Evolutionary conservation across 2,888 invertebrate genomes (phyloP).

Genomic region (Nomada fabriciana): DNA sequence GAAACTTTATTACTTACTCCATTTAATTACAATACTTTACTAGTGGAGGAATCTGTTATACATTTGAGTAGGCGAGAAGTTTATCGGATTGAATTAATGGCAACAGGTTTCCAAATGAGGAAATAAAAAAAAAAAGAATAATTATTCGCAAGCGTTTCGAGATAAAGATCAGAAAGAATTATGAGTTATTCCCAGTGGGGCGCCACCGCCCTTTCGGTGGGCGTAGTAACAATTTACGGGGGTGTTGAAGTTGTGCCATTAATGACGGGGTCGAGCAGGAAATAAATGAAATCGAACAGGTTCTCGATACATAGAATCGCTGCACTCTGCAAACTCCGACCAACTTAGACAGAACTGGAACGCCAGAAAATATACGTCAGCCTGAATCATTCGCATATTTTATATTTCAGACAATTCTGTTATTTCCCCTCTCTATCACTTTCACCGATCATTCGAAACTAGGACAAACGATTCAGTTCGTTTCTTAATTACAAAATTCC

Average conservation of each 20-base stretch:
- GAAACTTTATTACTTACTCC: too few species aligned
- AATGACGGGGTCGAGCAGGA: background rate
- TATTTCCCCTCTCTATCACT: too few species aligned
- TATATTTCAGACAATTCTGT: background rate
- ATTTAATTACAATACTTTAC: too few species aligned
- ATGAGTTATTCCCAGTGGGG: constrained; percentile 25
- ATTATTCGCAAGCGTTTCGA: constrained; percentile 14
- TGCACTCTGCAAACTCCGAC: background rate
- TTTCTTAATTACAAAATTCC: too few species aligned
- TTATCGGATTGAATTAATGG: background rate
- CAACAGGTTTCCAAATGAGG: background rate
- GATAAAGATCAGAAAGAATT: background rate
- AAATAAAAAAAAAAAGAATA: background rate
- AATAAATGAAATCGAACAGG: constrained; percentile 41
- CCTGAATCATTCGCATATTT: background rate
- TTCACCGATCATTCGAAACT: too few species aligned
- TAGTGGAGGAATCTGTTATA: too few species aligned
- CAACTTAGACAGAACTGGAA: constrained; percentile 15
- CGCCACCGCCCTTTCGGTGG: constrained; percentile 44
- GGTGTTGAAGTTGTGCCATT: constrained; percentile 36
- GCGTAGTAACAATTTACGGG: constrained; percentile 35
- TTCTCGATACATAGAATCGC: constrained; percentile 18
- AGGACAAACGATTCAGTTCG: too few species aligned
- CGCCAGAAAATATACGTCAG: constrained; percentile 14
- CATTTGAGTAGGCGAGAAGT: background rate